A percentile compares a stretch with the other conserved stretches of the same genome.
phyloP scores from a whole-genome alignment of 64 coral and sea anemone species.

The Pocillopora verrucosa region DNA sequence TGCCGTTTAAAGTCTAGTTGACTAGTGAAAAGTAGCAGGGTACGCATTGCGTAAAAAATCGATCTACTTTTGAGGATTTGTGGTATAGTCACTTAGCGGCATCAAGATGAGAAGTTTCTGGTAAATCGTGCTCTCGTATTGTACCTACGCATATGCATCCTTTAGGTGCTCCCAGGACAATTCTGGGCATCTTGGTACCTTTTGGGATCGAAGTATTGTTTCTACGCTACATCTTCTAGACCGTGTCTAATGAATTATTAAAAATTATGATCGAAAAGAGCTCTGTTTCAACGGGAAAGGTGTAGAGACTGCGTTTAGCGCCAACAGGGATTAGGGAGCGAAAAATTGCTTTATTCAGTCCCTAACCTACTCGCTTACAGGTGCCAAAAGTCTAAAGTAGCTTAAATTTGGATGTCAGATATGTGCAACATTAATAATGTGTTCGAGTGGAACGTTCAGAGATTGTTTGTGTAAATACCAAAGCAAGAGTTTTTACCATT shows the following conservation, averaged over 20 bases:
- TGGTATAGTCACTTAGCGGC: neutral
- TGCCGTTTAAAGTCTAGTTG: neutral
- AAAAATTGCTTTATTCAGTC: neutral
- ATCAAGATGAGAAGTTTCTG: neutral
- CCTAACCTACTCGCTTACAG: neutral
- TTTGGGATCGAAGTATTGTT: neutral
- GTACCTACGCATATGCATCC: neutral
- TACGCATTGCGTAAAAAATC: slow-evolving; percentile 2
- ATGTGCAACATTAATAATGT: neutral
- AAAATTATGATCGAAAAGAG: slow-evolving; percentile 11
- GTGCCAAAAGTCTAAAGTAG: neutral
- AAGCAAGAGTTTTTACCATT: neutral
- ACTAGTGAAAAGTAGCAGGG: neutral
- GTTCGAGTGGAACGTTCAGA: neutral
- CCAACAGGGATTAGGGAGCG: neutral
- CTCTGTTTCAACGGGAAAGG: slow-evolving; percentile 11
- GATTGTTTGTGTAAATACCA: neutral
- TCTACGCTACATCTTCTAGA: neutral
- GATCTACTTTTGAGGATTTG: neutral
- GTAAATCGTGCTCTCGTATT: neutral
- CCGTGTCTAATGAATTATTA: slow-evolving; percentile 32
- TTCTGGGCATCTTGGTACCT: neutral
- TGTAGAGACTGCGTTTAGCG: neutral
- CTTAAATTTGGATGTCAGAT: neutral
- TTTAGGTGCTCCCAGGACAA: neutral